Percentiles rank a stretch among this genome's conserved stretches.
These are phyloP conservation scores for Bombus consobrinus DNA, from an alignment of 1,140 invertebrate genomes.

Conservation along the genomic window DNA sequence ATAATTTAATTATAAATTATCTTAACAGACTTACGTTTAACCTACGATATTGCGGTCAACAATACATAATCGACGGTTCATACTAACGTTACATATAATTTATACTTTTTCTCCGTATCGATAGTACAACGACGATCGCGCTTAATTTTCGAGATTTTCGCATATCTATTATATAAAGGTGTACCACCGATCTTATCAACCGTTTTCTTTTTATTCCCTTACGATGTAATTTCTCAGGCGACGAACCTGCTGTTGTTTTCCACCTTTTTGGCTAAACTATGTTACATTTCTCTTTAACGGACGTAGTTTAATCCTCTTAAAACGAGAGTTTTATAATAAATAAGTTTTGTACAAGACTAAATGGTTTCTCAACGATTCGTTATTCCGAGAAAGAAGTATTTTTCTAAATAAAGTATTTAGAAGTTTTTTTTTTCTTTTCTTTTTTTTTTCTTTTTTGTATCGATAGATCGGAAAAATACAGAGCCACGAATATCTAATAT, in stretches of 20 bases:
- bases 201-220: neutral
- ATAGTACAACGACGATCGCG: conserved; percentile 32
- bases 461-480: neutral
- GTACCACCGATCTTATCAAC: neutral
- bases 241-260: too few relatives aligned
- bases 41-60: conserved; percentile 55
- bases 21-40: conserved; percentile 58
- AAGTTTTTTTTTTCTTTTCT: neutral
- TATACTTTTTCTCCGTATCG: conserved; percentile 5
- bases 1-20: conserved; percentile 70
- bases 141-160: conserved; percentile 8
- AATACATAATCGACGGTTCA: conserved; percentile 45
- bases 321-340: neutral
- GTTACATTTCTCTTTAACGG: neutral
- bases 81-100: conserved; percentile 46
- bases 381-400: neutral
- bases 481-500: neutral
- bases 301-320: conserved; percentile 1
- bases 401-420: neutral
- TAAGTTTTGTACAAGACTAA: neutral
- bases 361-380: neutral
- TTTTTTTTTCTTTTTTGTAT: neutral
- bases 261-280: conserved; percentile 19
- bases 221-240: neutral
- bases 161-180: conserved; percentile 1